phyloP scores from a whole-genome alignment of 2,888 invertebrate species.

The Drosophila stalkeri region DNA sequence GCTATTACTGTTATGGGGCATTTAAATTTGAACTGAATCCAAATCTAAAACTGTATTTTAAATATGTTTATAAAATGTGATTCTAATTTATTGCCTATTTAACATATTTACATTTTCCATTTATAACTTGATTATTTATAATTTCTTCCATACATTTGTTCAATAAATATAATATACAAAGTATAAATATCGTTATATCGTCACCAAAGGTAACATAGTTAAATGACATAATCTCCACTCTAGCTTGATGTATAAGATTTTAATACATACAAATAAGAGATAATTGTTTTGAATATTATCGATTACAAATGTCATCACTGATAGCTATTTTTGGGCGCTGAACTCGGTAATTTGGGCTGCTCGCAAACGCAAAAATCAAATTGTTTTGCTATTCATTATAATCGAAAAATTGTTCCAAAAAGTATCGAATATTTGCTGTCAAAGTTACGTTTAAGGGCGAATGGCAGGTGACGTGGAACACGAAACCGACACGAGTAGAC shows the following conservation, averaged over 20 bases:
- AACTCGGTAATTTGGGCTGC: neutral
- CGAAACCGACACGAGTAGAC: conserved; percentile 53
- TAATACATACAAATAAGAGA: too few species aligned
- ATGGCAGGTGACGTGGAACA: conserved; percentile 71
- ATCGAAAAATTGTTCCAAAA: conserved; percentile 8
- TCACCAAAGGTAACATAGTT: neutral
- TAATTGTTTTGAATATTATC: neutral
- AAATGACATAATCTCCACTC: neutral
- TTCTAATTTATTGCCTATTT: too few species aligned
- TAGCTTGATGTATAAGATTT: neutral
- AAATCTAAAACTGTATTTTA: neutral
- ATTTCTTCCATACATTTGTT: neutral
- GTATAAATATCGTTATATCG: neutral
- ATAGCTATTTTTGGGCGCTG: neutral
- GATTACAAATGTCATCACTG: neutral
- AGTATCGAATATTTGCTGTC: conserved; percentile 49
- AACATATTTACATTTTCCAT: neutral
- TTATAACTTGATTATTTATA: neutral
- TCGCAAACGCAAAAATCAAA: neutral
- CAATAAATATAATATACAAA: neutral
- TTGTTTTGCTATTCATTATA: neutral
- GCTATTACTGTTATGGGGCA: neutral
- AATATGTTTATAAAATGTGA: neutral
- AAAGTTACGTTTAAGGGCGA: conserved; percentile 27
- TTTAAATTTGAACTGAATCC: neutral